These are phyloP conservation scores for Periparus ater DNA, from an alignment of 2,797 vertebrate species.

Conservation along the genomic window DNA sequence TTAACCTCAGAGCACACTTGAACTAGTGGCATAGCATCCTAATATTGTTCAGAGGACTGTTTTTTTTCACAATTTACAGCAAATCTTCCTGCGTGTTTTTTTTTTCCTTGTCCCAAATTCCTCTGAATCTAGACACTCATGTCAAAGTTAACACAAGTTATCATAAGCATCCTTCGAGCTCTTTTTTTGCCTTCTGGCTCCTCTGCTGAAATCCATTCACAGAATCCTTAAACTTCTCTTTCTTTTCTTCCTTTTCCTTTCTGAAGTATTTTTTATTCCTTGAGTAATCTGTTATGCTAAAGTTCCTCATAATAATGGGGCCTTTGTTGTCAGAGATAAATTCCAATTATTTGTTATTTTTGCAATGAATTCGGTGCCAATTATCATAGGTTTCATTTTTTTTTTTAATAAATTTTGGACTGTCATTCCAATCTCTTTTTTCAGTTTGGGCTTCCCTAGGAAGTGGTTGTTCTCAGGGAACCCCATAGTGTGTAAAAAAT, in stretches of 20 bases:
- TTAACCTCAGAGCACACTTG: neutral
- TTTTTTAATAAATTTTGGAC: neutral
- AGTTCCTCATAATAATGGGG: neutral
- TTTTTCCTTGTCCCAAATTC: neutral
- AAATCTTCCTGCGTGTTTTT: neutral
- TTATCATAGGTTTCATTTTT: neutral
- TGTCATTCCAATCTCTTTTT: neutral
- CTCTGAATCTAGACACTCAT: neutral
- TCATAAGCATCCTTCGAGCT: neutral
- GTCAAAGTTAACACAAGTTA: neutral
- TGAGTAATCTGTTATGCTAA: neutral
- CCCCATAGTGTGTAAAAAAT: neutral
- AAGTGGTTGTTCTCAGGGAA: neutral
- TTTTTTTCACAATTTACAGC: neutral
- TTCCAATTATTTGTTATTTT: slow-evolving; percentile 18
- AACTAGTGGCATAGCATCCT: neutral
- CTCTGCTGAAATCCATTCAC: neutral
- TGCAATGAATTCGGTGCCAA: neutral
- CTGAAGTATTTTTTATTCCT: neutral
- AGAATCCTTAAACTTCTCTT: neutral
- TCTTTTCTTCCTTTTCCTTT: neutral
- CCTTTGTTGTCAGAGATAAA: neutral
- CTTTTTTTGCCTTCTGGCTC: neutral
- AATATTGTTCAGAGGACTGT: neutral
- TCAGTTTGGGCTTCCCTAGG: neutral